Base-by-base conservation (phyloP, 2,113 vertebrate genomes). In the Gnathonemus longibarbis region DNA sequence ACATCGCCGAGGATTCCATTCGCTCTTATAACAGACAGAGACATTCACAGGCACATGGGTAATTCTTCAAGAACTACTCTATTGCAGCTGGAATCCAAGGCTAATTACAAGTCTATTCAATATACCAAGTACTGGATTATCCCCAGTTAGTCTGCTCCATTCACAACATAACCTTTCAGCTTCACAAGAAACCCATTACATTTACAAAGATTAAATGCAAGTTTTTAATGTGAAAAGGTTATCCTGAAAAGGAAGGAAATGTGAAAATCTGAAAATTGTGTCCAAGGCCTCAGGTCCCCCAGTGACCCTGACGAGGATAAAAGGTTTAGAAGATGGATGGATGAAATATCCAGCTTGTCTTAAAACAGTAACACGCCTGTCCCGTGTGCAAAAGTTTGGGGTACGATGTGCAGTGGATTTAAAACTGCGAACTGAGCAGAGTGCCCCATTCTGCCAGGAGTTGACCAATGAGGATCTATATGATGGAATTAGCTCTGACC, bases 401-500 rank as follows among this genome's bases (percentile, higher is more conserved):
- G 15, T 80, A 80, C 13, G 19, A 42, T 17, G 17, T 80, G 15
- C 74, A 42, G 35, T 42, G 35, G 74, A 80, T 80, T 42, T 39
- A 42, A 5, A 39, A 39, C 8, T 17, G 74, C 39, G 46, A 77
- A 45, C 88, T 90, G 84, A 46, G 90, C 88, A 86, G 88, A 87
- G 46, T 35, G 15, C 42, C 17, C 35, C 35, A 6, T 39, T 6
- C 74, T 77, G 70, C 13, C 19, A 56, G 9, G 39, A 86, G 13
- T 21, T 35, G 24, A 13, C 70, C 88, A 42, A 83, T 83, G 88
- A 42, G 70, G 66, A 74, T 74, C 27, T 35, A 62, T 62, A 70
- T 70, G n/a, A n/a, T n/a, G 62, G 62, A 70, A 70, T 70, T 27
- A 10, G 53, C 52, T 89, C 93, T 90, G 91, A 97, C 97, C 97